Evolutionary conservation across 2,113 vertebrate species (phyloP).

Genomic region (Scomber scombrus): DNA sequence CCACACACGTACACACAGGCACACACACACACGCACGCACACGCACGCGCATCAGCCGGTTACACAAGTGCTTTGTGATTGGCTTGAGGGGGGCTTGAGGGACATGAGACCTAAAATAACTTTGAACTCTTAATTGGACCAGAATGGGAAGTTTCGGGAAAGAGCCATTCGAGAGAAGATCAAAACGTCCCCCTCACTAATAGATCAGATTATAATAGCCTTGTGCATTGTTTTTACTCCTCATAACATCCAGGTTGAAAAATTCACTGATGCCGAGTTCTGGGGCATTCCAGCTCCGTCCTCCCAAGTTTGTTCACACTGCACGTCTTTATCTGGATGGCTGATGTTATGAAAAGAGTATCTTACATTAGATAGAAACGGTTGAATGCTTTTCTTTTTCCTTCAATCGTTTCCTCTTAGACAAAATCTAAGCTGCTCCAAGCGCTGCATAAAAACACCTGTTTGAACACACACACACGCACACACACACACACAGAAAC

Average conservation of each 20-base stretch:
- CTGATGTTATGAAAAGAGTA: neutral
- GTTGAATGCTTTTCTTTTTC: neutral
- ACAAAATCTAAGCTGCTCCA: neutral
- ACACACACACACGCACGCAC: constrained; percentile 8
- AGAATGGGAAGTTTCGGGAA: constrained; percentile 58
- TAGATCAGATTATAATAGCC: constrained; percentile 36
- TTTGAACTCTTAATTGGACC: constrained; percentile 68
- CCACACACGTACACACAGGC: constrained; percentile 19
- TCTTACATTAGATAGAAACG: neutral
- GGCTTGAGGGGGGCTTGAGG: constrained; percentile 67
- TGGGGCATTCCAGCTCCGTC: neutral
- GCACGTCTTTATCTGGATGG: neutral
- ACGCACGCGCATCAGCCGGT: constrained; percentile 39
- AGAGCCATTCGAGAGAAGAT: constrained; percentile 20
- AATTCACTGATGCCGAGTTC: neutral
- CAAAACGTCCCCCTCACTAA: constrained; percentile 28
- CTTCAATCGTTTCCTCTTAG: constrained; percentile 5
- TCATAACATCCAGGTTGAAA: neutral
- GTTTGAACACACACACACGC: constrained; percentile 11
- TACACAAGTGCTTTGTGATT: constrained; percentile 65
- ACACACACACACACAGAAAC: constrained; percentile 1
- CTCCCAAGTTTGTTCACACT: neutral
- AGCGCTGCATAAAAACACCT: neutral
- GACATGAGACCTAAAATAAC: constrained; percentile 74
- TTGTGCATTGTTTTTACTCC: constrained; percentile 40